phyloP scores from a whole-genome alignment of 2,113 vertebrate species.

The Bubalus kerabau region DNA sequence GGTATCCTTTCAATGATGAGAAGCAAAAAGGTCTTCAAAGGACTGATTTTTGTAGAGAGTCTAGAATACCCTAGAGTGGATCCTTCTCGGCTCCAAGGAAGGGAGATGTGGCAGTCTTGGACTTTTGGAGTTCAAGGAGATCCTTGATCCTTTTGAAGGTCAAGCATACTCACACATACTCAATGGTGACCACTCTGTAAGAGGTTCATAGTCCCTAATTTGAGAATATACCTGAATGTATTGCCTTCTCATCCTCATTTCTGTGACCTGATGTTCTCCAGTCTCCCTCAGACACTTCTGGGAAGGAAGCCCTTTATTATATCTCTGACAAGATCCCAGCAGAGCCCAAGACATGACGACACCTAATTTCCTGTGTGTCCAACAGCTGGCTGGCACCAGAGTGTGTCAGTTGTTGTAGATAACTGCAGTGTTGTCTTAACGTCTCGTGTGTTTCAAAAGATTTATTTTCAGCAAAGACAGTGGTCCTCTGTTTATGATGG shows the following conservation, averaged over 20 bases:
- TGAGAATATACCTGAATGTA: neutral
- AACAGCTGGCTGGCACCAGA: neutral
- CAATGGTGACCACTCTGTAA: neutral
- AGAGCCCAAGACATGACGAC: accelerated
- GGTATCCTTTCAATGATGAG: neutral
- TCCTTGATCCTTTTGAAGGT: neutral
- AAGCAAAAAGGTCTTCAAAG: neutral
- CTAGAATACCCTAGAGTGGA: neutral
- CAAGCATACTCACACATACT: neutral
- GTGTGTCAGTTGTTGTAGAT: neutral
- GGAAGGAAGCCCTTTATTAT: neutral
- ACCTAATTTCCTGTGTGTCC: neutral
- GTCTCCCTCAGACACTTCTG: neutral
- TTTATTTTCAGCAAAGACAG: neutral
- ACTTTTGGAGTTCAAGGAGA: neutral
- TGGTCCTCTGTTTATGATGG: neutral
- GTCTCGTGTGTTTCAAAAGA: neutral
- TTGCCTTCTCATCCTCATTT: neutral
- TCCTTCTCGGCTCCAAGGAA: neutral
- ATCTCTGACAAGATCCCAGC: neutral
- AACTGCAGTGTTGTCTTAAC: neutral
- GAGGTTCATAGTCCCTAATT: neutral
- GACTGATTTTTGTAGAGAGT: neutral
- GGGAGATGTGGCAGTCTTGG: neutral
- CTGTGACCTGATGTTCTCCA: neutral